phyloP scores from a whole-genome alignment of 2,113 vertebrate species.

The Beaufortia kweichowensis region DNA sequence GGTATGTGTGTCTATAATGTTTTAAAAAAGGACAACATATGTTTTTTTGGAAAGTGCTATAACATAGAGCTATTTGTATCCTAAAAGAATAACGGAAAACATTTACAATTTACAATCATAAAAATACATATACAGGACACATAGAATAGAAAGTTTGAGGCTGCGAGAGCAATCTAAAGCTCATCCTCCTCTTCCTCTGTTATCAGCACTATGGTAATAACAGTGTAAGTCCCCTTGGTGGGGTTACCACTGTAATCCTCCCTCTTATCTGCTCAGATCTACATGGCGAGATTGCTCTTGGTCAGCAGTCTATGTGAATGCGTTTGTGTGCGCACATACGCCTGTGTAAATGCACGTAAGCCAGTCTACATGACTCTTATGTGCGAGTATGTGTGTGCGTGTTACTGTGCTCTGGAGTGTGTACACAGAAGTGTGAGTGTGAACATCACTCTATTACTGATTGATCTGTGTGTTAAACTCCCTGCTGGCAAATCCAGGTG shows the following conservation, averaged over 20 bases:
- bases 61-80: no score
- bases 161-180: neutral
- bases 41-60: no score
- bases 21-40: no score
- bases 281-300: slow-evolving; percentile 29
- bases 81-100: no score
- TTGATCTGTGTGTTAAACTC: slow-evolving; percentile 50
- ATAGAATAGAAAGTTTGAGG: neutral
- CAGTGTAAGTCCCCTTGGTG: slow-evolving; percentile 40
- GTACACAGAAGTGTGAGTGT: slow-evolving; percentile 22
- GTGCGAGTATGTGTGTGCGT: neutral
- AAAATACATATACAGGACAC: neutral
- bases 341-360: neutral
- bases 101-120: slow-evolving; percentile 4
- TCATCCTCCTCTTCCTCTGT: neutral
- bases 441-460: slow-evolving; percentile 41
- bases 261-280: slow-evolving; percentile 44
- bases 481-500: slow-evolving; percentile 44
- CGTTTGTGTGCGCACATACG: neutral
- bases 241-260: slow-evolving; percentile 37
- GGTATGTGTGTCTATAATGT: no score
- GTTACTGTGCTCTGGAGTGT: slow-evolving; percentile 9
- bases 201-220: slow-evolving; percentile 32
- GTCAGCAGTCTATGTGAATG: slow-evolving; percentile 20
- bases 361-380: neutral